phyloP scores from a whole-genome alignment of 2,797 vertebrate genomes.

The Enteromius paludinosus region DNA sequence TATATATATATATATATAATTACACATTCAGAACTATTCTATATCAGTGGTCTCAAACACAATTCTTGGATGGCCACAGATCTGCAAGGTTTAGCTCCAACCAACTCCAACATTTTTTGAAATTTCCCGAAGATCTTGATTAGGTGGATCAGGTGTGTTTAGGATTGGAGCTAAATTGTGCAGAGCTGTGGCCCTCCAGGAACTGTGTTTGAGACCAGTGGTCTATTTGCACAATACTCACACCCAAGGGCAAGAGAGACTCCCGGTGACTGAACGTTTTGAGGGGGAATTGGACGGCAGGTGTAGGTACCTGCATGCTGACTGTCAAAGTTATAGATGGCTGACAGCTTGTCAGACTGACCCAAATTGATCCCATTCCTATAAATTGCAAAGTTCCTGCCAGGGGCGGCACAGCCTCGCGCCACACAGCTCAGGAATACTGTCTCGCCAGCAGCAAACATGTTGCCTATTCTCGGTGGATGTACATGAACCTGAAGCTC shows the following conservation, averaged over 20 bases:
- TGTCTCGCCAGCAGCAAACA: conserved; percentile 78
- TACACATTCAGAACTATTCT: background rate
- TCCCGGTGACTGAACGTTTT: conserved; percentile 76
- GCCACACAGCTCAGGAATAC: conserved; percentile 79
- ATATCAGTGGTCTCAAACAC: too few relatives aligned
- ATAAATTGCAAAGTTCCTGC: conserved; percentile 76
- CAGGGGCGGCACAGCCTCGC: conserved; percentile 76
- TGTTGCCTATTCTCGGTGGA: conserved; percentile 74
- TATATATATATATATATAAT: too few relatives aligned
- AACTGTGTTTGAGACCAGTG: too few relatives aligned
- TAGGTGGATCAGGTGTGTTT: too few relatives aligned
- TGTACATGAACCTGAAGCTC: conserved; percentile 80
- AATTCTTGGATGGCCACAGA: too few relatives aligned
- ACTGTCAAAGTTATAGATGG: conserved; percentile 75
- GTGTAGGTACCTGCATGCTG: conserved; percentile 74
- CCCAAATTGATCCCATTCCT: conserved; percentile 78
- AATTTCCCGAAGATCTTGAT: too few relatives aligned
- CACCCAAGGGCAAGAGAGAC: conserved; percentile 73
- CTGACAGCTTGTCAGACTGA: conserved; percentile 74
- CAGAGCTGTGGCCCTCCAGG: too few relatives aligned
- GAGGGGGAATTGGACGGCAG: conserved; percentile 78
- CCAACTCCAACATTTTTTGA: too few relatives aligned
- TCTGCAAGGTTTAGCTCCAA: too few relatives aligned
- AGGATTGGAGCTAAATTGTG: too few relatives aligned
- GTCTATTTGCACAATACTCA: conserved; percentile 65